Evolutionary conservation across 2,113 vertebrate genomes (phyloP).

Genomic region (Pygoscelis antarcticus): DNA sequence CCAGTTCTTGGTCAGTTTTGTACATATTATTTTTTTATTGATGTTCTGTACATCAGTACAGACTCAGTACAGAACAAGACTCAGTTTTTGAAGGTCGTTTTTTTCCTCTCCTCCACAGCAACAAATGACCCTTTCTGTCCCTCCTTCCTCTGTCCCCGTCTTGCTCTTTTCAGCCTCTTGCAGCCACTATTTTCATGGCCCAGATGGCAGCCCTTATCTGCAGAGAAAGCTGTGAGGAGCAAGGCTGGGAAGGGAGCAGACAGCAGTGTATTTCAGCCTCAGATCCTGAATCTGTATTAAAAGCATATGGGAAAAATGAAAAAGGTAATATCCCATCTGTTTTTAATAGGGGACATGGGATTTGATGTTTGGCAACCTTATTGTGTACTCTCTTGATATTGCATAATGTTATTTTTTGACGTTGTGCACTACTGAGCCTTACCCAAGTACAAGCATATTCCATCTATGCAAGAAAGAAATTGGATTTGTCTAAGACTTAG

Average conservation of each 20-base stretch:
- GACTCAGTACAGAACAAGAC: not conserved
- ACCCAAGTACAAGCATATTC: not conserved
- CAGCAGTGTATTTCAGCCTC: not conserved
- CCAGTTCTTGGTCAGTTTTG: not conserved
- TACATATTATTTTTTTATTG: not conserved
- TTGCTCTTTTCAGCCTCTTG: not conserved
- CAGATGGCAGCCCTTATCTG: slow-evolving; percentile 1
- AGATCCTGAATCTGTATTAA: slow-evolving; percentile 32
- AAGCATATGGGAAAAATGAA: slow-evolving; percentile 53
- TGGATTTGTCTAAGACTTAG: slow-evolving; percentile 30
- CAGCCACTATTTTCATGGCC: not conserved
- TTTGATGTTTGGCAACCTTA: slow-evolving; percentile 34
- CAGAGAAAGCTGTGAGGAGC: not conserved
- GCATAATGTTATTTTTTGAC: slow-evolving; percentile 53
- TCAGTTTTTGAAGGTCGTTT: not conserved
- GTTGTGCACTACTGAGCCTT: slow-evolving; percentile 21
- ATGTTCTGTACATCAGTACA: not conserved
- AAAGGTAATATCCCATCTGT: slow-evolving; percentile 58
- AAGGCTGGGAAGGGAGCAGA: not conserved
- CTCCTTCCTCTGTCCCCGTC: not conserved
- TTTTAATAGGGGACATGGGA: slow-evolving; percentile 40
- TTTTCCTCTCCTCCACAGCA: not conserved
- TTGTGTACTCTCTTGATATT: slow-evolving; percentile 25
- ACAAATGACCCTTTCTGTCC: not conserved
- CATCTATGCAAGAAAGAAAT: slow-evolving; percentile 17